A percentile compares a stretch with the other conserved stretches of the same genome.
These are phyloP conservation scores for Lateolabrax maculatus DNA, from an alignment of 2,797 vertebrate species.

Conservation along the genomic window DNA sequence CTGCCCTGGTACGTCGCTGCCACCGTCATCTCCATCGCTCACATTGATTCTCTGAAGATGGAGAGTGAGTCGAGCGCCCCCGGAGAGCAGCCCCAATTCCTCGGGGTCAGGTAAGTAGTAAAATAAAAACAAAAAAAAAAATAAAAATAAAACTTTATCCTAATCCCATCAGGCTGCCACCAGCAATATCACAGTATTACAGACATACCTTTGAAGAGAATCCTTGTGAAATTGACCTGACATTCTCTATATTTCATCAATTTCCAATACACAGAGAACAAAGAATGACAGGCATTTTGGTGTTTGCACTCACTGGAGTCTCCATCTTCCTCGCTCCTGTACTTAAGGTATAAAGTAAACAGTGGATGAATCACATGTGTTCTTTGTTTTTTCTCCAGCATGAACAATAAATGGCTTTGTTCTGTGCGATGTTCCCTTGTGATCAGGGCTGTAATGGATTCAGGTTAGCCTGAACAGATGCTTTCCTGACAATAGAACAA, in stretches of 20 bases:
- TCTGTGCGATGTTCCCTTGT: neutral
- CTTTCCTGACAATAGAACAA: neutral
- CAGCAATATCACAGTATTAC: neutral
- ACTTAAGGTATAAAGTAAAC: slow-evolving; percentile 88
- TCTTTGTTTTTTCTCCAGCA: neutral
- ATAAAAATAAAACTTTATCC: neutral
- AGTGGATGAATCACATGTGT: neutral
- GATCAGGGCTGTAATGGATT: slow-evolving; percentile 1
- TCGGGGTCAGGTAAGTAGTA: slow-evolving; percentile 91
- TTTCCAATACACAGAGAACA: slow-evolving; percentile 89
- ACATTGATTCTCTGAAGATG: slow-evolving; percentile 98
- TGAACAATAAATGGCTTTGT: neutral
- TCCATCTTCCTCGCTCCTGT: slow-evolving; percentile 97
- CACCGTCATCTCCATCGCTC: slow-evolving; percentile 98
- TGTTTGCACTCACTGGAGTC: slow-evolving; percentile 94
- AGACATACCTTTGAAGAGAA: neutral
- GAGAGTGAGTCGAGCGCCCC: slow-evolving; percentile 97
- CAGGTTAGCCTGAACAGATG: neutral
- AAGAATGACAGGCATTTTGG: slow-evolving; percentile 92
- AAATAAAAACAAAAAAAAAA: neutral
- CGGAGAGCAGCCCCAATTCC: slow-evolving; percentile 96
- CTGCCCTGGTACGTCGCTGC: slow-evolving; percentile 99
- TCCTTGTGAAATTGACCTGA: slow-evolving; percentile 16
- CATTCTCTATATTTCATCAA: slow-evolving; percentile 16
- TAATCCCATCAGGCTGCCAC: neutral